Evolutionary conservation across 1,140 invertebrate genomes (phyloP), one percentile per base, ranked within the genome.

Genomic region (Drosophila chauvacae): DNA sequence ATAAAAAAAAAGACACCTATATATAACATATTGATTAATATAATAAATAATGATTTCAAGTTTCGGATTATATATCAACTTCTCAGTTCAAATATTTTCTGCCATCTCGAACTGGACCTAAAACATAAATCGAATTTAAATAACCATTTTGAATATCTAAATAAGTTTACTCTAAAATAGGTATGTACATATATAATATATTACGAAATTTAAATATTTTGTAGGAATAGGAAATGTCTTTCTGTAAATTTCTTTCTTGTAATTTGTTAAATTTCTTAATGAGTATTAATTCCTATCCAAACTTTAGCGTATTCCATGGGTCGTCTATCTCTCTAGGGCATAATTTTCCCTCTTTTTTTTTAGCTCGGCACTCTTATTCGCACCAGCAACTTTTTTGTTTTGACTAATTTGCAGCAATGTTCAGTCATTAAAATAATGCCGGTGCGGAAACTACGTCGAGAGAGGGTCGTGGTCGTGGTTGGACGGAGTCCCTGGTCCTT

Each of bases 371-470:
- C 39, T 65, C 30, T 55, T 30, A 59, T 60, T 55, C 48, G 73
- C 61, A 48, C 57, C 78, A 68, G 37, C 41, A 63, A 75, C 70
- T 75, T 76, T 81, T 68, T 81, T 81, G 81, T 80, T 83, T 83
- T 64, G 70, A 79, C 80, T 80, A 79, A 83, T 83, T 83, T 82
- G 63, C 69, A 57, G 64, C 80, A 63, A 66, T 80, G 65, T 83
- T 71, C 71, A 66, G 69, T 78, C 69, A 87, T 80, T 88, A 69
- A 68, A 77, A 64, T 81, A 77, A 68, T 80, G 76, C 63, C 76
- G 69, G 59, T 66, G 69, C 57, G 55, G 76, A 57, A 44, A 33
- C 44, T 51, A 51, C 30, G 28, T 14, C 9, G 23, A 42, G 26
- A n/a, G 45, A 16, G 57, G 44, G 20, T 48, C 51, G 30, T 30